Evolutionary conservation across 2,888 invertebrate species (phyloP).

Genomic region (Ischnus inquisitorius): DNA sequence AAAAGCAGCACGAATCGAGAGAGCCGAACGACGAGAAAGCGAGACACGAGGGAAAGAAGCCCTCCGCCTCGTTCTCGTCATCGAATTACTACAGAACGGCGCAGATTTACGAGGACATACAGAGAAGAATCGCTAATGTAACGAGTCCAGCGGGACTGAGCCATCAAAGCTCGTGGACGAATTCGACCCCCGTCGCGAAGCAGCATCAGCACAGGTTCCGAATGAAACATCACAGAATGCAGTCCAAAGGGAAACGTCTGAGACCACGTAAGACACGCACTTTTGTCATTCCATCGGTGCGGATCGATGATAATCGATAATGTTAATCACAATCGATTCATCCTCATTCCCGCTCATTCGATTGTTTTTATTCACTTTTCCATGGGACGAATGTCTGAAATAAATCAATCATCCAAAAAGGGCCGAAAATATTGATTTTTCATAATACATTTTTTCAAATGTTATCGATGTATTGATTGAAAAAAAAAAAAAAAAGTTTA

Average conservation of each 20-base stretch:
- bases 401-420: too few relatives aligned
- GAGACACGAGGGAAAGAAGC: constrained; percentile 40
- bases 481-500: too few relatives aligned
- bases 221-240: constrained; percentile 81
- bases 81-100: constrained; percentile 72
- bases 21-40: constrained; percentile 40
- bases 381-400: too few relatives aligned
- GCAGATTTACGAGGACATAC: constrained; percentile 80
- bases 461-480: too few relatives aligned
- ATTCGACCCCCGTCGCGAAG: constrained; percentile 63
- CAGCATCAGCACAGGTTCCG: constrained; percentile 80
- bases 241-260: constrained; percentile 80
- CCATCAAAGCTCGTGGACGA: constrained; percentile 73
- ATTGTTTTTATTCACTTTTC: too few relatives aligned
- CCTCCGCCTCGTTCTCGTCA: constrained; percentile 32
- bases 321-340: too few relatives aligned
- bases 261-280: constrained; percentile 79
- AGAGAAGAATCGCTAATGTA: constrained; percentile 78
- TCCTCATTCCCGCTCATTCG: not conserved
- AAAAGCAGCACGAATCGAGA: constrained; percentile 49
- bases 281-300: constrained; percentile 10
- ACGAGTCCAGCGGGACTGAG: constrained; percentile 67
- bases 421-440: too few relatives aligned
- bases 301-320: too few relatives aligned
- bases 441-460: too few relatives aligned